Percentiles rank a stretch among this genome's conserved stretches.
These are phyloP conservation scores for Gadus chalcogrammus DNA, from an alignment of 2,113 vertebrate genomes.

Conservation along the genomic window DNA sequence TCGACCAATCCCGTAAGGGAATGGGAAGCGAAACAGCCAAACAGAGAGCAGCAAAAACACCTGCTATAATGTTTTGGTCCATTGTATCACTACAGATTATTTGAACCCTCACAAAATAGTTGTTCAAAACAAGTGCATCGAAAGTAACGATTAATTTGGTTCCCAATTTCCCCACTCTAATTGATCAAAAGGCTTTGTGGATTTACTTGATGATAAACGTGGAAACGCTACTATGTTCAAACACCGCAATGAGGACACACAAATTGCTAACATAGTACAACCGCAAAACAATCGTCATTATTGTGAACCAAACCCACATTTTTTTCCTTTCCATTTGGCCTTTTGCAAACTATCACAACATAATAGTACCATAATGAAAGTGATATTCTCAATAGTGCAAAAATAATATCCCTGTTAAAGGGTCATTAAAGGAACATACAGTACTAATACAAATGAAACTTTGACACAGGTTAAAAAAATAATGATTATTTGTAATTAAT, in stretches of 20 bases:
- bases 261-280: not conserved
- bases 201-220: slow-evolving; percentile 6
- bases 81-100: slow-evolving; percentile 7
- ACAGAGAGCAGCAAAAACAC: slow-evolving; percentile 20
- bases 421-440: slow-evolving; percentile 9
- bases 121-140: not conserved
- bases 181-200: not conserved
- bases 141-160: slow-evolving; percentile 35
- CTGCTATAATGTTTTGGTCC: slow-evolving; percentile 37
- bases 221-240: slow-evolving; percentile 26
- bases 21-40: too few relatives aligned
- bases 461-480: slow-evolving; percentile 34
- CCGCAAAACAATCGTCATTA: not conserved
- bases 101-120: not conserved
- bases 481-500: slow-evolving; percentile 54
- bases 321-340: slow-evolving; percentile 32
- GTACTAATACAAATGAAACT: slow-evolving; percentile 36
- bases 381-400: slow-evolving; percentile 60
- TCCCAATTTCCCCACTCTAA: slow-evolving; percentile 23
- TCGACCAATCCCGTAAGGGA: too few relatives aligned
- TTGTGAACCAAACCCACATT: not conserved
- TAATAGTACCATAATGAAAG: slow-evolving; percentile 45
- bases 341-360: slow-evolving; percentile 13
- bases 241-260: slow-evolving; percentile 25
- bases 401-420: slow-evolving; percentile 53